Evolutionary conservation across 2,797 vertebrate species (phyloP).

Genomic region (Coluber constrictor): DNA sequence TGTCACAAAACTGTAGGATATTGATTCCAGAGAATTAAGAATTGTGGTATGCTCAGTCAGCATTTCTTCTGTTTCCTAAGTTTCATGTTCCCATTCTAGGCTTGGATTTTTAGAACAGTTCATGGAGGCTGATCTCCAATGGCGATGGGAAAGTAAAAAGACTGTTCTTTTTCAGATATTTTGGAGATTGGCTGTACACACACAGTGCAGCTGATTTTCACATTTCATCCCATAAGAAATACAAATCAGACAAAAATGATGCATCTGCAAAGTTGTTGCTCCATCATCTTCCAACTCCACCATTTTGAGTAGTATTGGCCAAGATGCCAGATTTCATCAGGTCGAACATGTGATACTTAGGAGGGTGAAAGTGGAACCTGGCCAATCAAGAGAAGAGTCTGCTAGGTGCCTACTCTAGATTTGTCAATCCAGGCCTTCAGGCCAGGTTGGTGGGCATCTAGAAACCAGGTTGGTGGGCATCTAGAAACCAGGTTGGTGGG

Average conservation of each 20-base stretch:
- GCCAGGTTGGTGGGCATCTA: not conserved
- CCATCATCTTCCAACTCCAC: not conserved
- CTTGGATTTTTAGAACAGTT: not conserved
- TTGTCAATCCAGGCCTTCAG: not conserved
- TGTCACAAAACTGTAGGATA: not conserved
- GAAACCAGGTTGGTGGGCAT: not conserved
- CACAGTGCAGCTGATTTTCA: not conserved
- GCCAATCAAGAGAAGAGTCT: not conserved
- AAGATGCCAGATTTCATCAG: not conserved
- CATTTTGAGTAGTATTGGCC: not conserved
- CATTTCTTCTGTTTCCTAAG: slow-evolving; percentile 21
- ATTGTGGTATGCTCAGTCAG: slow-evolving; percentile 44
- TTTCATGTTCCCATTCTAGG: not conserved
- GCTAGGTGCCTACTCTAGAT: not conserved
- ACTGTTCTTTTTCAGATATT: not conserved
- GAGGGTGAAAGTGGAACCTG: not conserved
- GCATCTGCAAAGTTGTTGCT: not conserved
- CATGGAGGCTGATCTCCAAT: not conserved
- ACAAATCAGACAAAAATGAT: not conserved
- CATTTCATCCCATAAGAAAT: not conserved
- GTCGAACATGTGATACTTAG: not conserved
- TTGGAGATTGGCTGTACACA: not conserved
- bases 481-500: not conserved
- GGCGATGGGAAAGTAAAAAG: not conserved
- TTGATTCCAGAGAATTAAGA: slow-evolving; percentile 51